These are phyloP conservation scores for Notodonta ziczac DNA, from an alignment of 2,888 invertebrate genomes.

Conservation along the genomic window DNA sequence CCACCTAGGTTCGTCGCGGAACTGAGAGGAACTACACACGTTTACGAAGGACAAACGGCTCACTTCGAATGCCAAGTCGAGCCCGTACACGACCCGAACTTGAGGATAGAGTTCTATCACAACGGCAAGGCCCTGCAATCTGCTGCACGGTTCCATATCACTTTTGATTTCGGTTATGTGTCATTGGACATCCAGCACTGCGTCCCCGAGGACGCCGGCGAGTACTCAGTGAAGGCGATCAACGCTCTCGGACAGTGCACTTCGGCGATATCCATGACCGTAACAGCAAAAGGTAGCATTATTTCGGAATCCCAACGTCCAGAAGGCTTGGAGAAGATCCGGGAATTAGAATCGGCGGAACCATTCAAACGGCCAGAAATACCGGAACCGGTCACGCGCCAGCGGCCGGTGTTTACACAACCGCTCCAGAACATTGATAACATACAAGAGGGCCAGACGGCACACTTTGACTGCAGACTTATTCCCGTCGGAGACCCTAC, in stretches of 20 bases:
- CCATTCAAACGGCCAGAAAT: conserved; percentile 92
- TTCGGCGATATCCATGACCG: conserved; percentile 92
- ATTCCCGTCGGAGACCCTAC: conserved; percentile 98
- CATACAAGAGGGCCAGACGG: conserved; percentile 94
- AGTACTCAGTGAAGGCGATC: conserved; percentile 96
- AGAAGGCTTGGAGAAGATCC: conserved; percentile 97
- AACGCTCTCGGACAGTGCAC: conserved; percentile 96
- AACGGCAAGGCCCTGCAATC: conserved; percentile 96
- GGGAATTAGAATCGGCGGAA: conserved; percentile 92
- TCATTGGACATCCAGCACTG: conserved; percentile 97
- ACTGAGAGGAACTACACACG: conserved; percentile 93
- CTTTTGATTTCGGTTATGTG: conserved; percentile 99
- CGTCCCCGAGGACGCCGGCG: conserved; percentile 97
- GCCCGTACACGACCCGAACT: conserved; percentile 94
- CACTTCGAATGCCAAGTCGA: conserved; percentile 98
- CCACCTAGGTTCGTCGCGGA: conserved; percentile 94
- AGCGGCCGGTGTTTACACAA: conserved; percentile 97
- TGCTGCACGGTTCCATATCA: conserved; percentile 96
- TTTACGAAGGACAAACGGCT: conserved; percentile 96
- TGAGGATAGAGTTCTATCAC: conserved; percentile 95
- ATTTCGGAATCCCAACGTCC: conserved; percentile 96
- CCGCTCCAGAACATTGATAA: conserved; percentile 95
- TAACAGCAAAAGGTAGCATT: conserved; percentile 93
- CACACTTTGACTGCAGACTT: conserved; percentile 97
- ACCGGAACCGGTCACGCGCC: conserved; percentile 92